These are phyloP conservation scores for Aptenodytes patagonicus DNA, from an alignment of 2,113 vertebrate genomes.

Conservation along the genomic window DNA sequence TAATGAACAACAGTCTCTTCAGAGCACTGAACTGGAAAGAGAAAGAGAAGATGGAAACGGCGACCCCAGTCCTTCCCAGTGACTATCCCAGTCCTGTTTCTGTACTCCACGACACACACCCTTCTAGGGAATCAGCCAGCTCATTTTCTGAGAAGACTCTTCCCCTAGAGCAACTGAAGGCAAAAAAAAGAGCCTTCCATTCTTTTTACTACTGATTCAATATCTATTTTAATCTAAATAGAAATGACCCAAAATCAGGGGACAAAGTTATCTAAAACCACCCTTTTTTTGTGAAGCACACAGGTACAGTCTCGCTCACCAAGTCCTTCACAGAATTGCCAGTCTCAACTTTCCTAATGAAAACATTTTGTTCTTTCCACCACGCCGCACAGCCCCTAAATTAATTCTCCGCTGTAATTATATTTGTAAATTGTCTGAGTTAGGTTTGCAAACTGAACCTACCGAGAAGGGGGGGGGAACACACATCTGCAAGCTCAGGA, in stretches of 20 bases:
- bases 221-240: not conserved
- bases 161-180: not conserved
- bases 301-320: not conserved
- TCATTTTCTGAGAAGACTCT: not conserved
- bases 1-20: not conserved
- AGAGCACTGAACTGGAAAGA: not conserved
- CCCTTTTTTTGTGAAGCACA: not conserved
- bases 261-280: not conserved
- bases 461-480: not conserved
- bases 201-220: not conserved
- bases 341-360: not conserved
- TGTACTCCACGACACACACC: accelerated
- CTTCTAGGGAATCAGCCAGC: not conserved
- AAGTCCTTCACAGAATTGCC: not conserved
- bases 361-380: slow-evolving; percentile 38
- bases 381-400: not conserved
- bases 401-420: slow-evolving; percentile 18
- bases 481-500: not conserved
- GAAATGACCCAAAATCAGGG: not conserved
- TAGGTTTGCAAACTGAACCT: slow-evolving; percentile 4
- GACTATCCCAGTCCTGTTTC: not conserved
- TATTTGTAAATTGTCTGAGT: slow-evolving; percentile 42
- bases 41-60: not conserved
- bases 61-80: not conserved
- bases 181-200: not conserved